Conservation (phyloP, 1,140 invertebrate genomes). For the Drosophila bocqueti region DNA sequence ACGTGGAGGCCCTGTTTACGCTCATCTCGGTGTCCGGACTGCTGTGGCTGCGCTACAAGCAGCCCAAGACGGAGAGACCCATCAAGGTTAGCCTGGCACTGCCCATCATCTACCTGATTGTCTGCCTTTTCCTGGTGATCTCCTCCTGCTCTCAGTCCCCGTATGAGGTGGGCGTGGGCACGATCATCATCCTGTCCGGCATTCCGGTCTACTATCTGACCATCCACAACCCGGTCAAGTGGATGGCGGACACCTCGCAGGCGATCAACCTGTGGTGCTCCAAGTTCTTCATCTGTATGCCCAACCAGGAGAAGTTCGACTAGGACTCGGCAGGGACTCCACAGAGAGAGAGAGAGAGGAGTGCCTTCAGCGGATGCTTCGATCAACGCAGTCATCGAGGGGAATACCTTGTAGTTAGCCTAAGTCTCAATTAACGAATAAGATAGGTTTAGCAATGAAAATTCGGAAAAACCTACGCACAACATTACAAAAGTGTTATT, state of each 20-base stretch:
- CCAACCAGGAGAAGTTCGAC: slow-evolving; percentile 86
- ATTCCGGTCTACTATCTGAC: slow-evolving; percentile 96
- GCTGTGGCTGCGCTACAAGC: slow-evolving; percentile 93
- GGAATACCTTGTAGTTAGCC: slow-evolving; percentile 48
- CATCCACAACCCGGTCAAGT: slow-evolving; percentile 89
- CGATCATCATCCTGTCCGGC: slow-evolving; percentile 91
- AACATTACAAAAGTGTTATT: slow-evolving; percentile 57
- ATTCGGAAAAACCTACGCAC: slow-evolving; percentile 31
- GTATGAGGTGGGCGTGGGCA: slow-evolving; percentile 92
- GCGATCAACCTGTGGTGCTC: slow-evolving; percentile 89
- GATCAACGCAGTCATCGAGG: slow-evolving; percentile 26
- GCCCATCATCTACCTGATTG: slow-evolving; percentile 93
- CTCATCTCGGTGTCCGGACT: slow-evolving; percentile 94
- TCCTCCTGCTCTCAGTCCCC: slow-evolving; percentile 91
- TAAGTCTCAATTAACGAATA: slow-evolving; percentile 53
- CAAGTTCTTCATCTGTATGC: slow-evolving; percentile 91
- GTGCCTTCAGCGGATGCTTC: slow-evolving; percentile 59
- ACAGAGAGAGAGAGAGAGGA: slow-evolving; percentile 11
- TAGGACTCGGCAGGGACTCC: slow-evolving; percentile 30
- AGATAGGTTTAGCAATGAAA: slow-evolving; percentile 24
- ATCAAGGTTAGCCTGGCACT: slow-evolving; percentile 89
- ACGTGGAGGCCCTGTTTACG: slow-evolving; percentile 98
- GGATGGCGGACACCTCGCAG: slow-evolving; percentile 87
- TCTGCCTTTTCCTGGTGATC: slow-evolving; percentile 94
- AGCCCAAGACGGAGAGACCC: slow-evolving; percentile 90